Evolutionary conservation across 2,888 invertebrate genomes (phyloP).

Genomic region (Cotesia congregata): DNA sequence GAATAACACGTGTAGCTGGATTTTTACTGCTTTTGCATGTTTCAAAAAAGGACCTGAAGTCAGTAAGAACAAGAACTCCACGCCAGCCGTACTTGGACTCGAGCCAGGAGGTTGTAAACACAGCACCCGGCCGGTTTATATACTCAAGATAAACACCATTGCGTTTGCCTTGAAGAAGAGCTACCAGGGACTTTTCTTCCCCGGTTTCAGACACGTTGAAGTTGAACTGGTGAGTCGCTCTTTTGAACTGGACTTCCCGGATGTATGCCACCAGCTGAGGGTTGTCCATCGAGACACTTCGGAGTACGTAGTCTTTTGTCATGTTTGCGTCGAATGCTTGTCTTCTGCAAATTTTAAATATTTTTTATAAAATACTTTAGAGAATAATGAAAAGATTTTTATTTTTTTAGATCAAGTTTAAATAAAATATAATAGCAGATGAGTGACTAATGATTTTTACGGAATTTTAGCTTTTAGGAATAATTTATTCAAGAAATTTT

Average conservation of each 20-base stretch:
- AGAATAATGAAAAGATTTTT: background rate
- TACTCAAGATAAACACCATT: slow-evolving; percentile 66
- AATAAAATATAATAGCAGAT: background rate
- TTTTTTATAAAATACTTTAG: background rate
- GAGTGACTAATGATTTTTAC: background rate
- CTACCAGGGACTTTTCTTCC: slow-evolving; percentile 71
- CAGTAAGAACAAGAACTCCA: slow-evolving; percentile 83
- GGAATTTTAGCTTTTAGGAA: background rate
- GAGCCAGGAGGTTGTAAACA: slow-evolving; percentile 81
- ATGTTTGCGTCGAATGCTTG: slow-evolving; percentile 86
- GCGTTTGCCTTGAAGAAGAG: slow-evolving; percentile 70
- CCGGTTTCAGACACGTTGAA: slow-evolving; percentile 68
- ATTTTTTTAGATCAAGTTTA: background rate
- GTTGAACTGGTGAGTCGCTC: slow-evolving; percentile 61
- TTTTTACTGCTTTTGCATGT: slow-evolving; percentile 70
- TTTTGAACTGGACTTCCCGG: slow-evolving; percentile 78
- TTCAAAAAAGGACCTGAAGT: slow-evolving; percentile 82
- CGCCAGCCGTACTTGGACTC: slow-evolving; percentile 81
- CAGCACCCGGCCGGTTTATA: slow-evolving; percentile 74
- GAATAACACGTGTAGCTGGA: slow-evolving; percentile 76
- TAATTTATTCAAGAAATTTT: slow-evolving; percentile 6
- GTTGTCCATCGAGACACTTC: slow-evolving; percentile 82
- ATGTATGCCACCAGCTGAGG: slow-evolving; percentile 82
- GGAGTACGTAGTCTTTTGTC: slow-evolving; percentile 83
- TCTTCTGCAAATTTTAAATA: slow-evolving; percentile 55